phyloP scores from a whole-genome alignment of 2,888 invertebrate species.

The Melangyna quadrimaculata region DNA sequence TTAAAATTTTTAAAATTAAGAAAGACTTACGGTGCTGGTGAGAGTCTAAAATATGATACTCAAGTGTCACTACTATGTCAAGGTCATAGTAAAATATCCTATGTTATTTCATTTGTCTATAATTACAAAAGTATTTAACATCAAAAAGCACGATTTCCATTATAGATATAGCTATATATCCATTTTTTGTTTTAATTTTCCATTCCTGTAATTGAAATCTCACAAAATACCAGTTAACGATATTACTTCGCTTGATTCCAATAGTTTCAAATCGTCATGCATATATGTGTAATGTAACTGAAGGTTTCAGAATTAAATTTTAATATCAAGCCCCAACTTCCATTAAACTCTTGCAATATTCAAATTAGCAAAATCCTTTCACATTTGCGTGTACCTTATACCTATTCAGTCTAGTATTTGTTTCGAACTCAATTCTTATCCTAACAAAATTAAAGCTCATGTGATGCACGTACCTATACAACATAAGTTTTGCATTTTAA shows the following conservation, averaged over 20 bases:
- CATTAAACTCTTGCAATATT: constrained; percentile 13
- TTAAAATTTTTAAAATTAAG: no score
- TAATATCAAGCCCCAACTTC: constrained; percentile 11
- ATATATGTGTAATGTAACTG: no score
- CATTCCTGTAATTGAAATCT: background rate
- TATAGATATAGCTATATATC: no score
- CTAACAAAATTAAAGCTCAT: constrained; percentile 1
- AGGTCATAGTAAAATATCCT: no score
- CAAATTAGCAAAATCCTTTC: constrained; percentile 21
- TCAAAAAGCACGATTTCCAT: no score
- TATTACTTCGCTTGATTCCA: background rate
- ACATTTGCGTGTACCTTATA: background rate
- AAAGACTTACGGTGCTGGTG: no score
- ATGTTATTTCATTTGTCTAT: no score
- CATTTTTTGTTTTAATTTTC: no score
- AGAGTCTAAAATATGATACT: no score
- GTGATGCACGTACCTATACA: background rate
- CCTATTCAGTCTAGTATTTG: background rate
- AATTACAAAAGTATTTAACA: no score
- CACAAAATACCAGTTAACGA: background rate
- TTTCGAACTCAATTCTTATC: background rate
- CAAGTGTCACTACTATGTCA: no score
- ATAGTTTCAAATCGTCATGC: background rate
- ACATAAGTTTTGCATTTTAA: constrained; percentile 27
- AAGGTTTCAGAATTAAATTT: constrained; percentile 32